A percentile compares a stretch with the other conserved stretches of the same genome.
phyloP scores from a whole-genome alignment of 2,797 vertebrate genomes.

The Crax fasciolata region DNA sequence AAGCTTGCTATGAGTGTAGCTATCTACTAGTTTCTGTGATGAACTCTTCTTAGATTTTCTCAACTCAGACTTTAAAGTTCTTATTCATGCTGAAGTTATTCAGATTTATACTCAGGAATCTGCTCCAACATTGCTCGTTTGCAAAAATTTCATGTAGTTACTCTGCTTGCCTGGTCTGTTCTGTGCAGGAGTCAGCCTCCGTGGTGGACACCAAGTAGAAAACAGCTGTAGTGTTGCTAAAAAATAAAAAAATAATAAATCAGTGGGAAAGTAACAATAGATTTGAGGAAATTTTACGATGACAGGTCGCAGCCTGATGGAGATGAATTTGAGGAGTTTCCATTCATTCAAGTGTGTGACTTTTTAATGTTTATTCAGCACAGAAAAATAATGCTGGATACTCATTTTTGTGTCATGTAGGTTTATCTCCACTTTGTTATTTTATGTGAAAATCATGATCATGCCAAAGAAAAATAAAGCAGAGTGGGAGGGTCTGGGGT shows the following conservation, averaged over 20 bases:
- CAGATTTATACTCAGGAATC: background rate
- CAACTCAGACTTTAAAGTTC: background rate
- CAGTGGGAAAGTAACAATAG: background rate
- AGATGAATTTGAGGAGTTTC: background rate
- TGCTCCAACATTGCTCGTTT: background rate
- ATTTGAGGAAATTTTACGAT: background rate
- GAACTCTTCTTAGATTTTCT: background rate
- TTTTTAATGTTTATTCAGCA: background rate
- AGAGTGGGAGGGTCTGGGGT: background rate
- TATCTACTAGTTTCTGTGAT: background rate
- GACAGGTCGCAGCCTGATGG: too few species aligned
- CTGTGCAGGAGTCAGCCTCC: background rate
- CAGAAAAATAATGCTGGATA: background rate
- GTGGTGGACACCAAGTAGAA: background rate
- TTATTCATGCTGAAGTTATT: background rate
- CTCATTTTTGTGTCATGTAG: background rate
- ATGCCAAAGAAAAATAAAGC: background rate
- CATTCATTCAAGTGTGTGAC: background rate
- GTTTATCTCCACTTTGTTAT: background rate
- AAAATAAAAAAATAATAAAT: background rate
- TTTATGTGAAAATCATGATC: background rate
- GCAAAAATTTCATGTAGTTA: background rate
- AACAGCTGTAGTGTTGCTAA: background rate
- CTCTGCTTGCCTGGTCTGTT: fast-evolving
- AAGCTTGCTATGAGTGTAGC: background rate